phyloP scores from a whole-genome alignment of 2,797 vertebrate species.

The Falco columbarius region DNA sequence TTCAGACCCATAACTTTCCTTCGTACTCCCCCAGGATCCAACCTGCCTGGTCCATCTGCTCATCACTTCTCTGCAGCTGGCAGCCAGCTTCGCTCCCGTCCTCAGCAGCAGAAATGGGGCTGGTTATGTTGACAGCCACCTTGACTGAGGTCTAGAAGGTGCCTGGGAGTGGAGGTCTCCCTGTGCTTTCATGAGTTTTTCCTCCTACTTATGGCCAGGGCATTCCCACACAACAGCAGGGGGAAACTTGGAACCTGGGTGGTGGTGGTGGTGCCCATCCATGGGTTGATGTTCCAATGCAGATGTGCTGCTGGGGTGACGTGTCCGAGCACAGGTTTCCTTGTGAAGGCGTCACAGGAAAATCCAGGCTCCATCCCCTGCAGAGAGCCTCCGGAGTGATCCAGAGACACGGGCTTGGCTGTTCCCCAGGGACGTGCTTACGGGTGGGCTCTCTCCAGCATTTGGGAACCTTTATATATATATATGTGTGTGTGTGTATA shows the following conservation, averaged over 20 bases:
- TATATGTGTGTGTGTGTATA: no score
- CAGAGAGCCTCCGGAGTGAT: background rate
- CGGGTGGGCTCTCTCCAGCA: background rate
- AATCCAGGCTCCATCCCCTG: background rate
- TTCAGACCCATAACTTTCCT: background rate
- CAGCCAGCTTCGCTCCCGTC: fast-evolving
- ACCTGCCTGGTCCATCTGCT: background rate
- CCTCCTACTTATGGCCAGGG: background rate
- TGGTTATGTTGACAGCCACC: background rate
- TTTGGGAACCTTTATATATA: background rate
- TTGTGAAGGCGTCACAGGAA: background rate
- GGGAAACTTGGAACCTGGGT: background rate
- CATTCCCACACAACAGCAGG: fast-evolving
- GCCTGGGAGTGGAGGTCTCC: background rate
- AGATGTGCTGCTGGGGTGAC: background rate
- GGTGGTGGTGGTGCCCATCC: background rate
- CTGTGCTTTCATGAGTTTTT: background rate
- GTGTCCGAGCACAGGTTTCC: background rate
- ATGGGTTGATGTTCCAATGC: background rate
- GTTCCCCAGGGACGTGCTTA: background rate
- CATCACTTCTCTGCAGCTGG: background rate
- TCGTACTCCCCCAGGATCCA: background rate
- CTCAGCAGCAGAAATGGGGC: background rate
- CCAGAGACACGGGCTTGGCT: background rate
- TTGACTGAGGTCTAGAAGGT: background rate